Evolutionary conservation across 1,140 invertebrate genomes (phyloP).

Genomic region (Drosophila kikkawai): DNA sequence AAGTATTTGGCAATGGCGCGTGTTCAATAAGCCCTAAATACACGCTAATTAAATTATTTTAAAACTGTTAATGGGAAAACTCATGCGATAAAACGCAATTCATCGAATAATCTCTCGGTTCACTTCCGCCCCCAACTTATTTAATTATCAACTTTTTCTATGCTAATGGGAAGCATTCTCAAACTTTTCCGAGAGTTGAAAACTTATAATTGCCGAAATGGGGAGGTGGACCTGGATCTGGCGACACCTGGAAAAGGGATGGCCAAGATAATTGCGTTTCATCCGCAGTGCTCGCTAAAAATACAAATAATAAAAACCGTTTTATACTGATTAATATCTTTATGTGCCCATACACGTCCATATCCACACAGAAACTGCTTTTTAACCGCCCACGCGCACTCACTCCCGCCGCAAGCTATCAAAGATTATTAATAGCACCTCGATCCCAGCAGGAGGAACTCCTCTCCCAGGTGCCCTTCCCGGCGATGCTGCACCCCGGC

Average conservation of each 20-base stretch:
- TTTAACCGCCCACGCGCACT: slow-evolving; percentile 26
- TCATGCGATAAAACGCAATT: slow-evolving; percentile 22
- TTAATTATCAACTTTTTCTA: slow-evolving; percentile 46
- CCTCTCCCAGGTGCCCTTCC: slow-evolving; percentile 2
- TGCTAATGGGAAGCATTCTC: slow-evolving; percentile 24
- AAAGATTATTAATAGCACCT: slow-evolving; percentile 80
- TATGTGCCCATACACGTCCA: slow-evolving; percentile 34
- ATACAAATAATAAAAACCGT: slow-evolving; percentile 34
- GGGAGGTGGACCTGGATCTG: background rate
- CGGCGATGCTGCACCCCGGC: slow-evolving; percentile 29
- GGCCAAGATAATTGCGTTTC: slow-evolving; percentile 13
- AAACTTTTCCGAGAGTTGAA: slow-evolving; percentile 16
- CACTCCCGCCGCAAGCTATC: slow-evolving; percentile 53
- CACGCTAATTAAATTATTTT: slow-evolving; percentile 38
- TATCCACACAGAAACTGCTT: slow-evolving; percentile 17
- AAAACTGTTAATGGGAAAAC: slow-evolving; percentile 34
- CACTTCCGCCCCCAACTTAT: slow-evolving; percentile 33
- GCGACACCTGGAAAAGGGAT: slow-evolving; percentile 6
- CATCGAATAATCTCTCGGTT: slow-evolving; percentile 14
- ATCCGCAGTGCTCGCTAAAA: background rate
- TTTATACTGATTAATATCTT: slow-evolving; percentile 61
- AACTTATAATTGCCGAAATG: slow-evolving; percentile 29
- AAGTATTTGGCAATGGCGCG: slow-evolving; percentile 2
- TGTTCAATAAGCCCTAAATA: slow-evolving; percentile 9
- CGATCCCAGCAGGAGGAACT: slow-evolving; percentile 56